phyloP scores from a whole-genome alignment of 2,797 vertebrate genomes.

The Cyprinodon diabolis region DNA sequence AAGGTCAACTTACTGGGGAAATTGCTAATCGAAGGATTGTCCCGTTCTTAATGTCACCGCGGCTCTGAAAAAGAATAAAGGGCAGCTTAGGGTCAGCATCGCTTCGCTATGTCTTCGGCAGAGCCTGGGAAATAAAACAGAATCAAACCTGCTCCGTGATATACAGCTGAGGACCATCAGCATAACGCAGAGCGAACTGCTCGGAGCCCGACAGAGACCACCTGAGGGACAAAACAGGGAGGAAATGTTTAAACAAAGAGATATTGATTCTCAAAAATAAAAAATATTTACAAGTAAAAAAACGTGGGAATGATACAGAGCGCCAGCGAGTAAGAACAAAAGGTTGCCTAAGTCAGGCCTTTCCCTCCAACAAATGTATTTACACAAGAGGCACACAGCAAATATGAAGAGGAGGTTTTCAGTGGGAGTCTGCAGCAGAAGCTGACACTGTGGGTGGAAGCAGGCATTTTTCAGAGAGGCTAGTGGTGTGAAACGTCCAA shows the following conservation, averaged over 20 bases:
- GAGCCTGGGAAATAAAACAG: not conserved
- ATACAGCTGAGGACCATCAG: constrained; percentile 96
- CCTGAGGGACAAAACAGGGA: constrained; percentile 69
- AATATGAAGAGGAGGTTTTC: constrained; percentile 46
- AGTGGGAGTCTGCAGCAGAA: constrained; percentile 55
- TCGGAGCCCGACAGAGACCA: constrained; percentile 96
- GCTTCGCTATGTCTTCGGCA: not conserved
- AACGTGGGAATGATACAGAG: constrained; percentile 21
- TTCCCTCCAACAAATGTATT: constrained; percentile 49
- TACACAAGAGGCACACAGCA: constrained; percentile 39
- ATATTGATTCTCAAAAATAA: not conserved
- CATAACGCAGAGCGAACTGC: constrained; percentile 95
- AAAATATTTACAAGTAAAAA: not conserved
- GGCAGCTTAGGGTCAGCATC: not conserved
- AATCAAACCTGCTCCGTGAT: constrained; percentile 94
- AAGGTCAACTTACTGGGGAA: constrained; percentile 86
- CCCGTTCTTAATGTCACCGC: constrained; percentile 96
- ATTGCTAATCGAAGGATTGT: constrained; percentile 95
- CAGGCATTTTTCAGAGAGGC: constrained; percentile 31
- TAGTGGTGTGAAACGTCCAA: constrained; percentile 20
- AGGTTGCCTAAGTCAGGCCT: constrained; percentile 41
- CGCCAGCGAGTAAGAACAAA: constrained; percentile 33
- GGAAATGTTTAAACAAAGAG: constrained; percentile 6
- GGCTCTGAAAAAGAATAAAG: constrained; percentile 82
- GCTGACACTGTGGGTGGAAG: constrained; percentile 43